Conservation (phyloP, 1,140 invertebrate genomes). For the Neodiprion virginianus region DNA sequence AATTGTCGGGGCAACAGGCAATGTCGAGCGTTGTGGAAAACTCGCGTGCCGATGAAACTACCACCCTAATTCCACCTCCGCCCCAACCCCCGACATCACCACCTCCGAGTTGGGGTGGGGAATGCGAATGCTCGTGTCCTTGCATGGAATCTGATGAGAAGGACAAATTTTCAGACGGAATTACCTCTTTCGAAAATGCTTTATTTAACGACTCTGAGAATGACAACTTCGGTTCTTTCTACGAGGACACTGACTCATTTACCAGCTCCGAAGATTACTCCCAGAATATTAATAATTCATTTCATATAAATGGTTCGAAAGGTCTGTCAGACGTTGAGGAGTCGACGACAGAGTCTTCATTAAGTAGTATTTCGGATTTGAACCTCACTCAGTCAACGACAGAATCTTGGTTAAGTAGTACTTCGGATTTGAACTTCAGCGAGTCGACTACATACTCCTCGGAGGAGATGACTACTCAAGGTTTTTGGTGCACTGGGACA, state of each 20-base stretch:
- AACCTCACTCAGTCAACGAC: background rate
- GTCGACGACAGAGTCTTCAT: conserved; percentile 18
- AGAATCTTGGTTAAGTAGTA: conserved; percentile 26
- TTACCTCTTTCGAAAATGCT: conserved; percentile 50
- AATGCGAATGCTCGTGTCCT: conserved; percentile 79
- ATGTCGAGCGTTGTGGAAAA: conserved; percentile 34
- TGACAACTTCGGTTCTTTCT: conserved; percentile 5
- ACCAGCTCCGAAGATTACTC: conserved; percentile 38
- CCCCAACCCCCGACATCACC: conserved; percentile 41
- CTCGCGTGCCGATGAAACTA: conserved; percentile 36
- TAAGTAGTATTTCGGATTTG: conserved; percentile 22
- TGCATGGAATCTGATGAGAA: conserved; percentile 61
- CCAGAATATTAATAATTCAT: conserved; percentile 31
- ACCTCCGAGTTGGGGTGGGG: conserved; percentile 65
- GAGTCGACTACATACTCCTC: conserved; percentile 30
- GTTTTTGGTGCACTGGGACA: conserved; percentile 60
- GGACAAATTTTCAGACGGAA: conserved; percentile 54
- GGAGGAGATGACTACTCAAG: conserved; percentile 48
- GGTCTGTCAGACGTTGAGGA: background rate
- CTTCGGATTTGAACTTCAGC: conserved; percentile 23
- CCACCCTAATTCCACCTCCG: conserved; percentile 35
- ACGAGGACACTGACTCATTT: conserved; percentile 35
- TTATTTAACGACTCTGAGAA: conserved; percentile 19
- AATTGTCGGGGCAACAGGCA: conserved; percentile 32
- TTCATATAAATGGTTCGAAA: conserved; percentile 16